These are phyloP conservation scores for Drosophila maculinotata DNA, from an alignment of 2,888 invertebrate genomes.

Conservation along the genomic window DNA sequence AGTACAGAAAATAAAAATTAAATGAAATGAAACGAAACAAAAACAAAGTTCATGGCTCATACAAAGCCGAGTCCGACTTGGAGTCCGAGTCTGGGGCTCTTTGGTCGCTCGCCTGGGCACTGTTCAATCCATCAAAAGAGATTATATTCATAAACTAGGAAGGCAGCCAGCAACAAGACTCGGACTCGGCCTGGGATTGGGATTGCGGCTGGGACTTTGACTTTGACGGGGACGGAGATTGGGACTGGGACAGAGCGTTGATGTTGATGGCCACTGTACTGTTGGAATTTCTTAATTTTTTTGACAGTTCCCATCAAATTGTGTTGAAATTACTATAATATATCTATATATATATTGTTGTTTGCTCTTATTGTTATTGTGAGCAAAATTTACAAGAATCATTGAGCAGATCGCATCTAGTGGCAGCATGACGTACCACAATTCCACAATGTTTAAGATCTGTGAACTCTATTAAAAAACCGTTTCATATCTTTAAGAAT, in stretches of 20 bases:
- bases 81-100: slow-evolving; percentile 12
- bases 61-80: slow-evolving; percentile 44
- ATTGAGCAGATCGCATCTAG: slow-evolving; percentile 41
- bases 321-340: slow-evolving; percentile 77
- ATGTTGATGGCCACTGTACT: slow-evolving; percentile 58
- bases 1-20: slow-evolving; percentile 37
- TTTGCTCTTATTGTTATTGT: slow-evolving; percentile 39
- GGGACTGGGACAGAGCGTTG: slow-evolving; percentile 9
- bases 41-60: slow-evolving; percentile 63
- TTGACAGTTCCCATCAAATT: slow-evolving; percentile 79
- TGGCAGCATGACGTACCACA: slow-evolving; percentile 65
- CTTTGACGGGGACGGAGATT: too few relatives aligned
- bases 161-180: slow-evolving; percentile 32
- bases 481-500: slow-evolving; percentile 56
- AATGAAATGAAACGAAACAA: slow-evolving; percentile 63
- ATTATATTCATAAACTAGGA: slow-evolving; percentile 78
- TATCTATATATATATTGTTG: slow-evolving; percentile 11
- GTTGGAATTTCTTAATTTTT: slow-evolving; percentile 74
- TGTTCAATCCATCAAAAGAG: slow-evolving; percentile 80
- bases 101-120: slow-evolving; percentile 32
- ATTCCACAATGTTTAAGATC: slow-evolving; percentile 51
- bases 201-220: slow-evolving; percentile 4
- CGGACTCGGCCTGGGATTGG: slow-evolving; percentile 2
- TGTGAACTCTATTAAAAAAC: slow-evolving; percentile 72
- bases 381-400: slow-evolving; percentile 62